A percentile compares a stretch with the other conserved stretches of the same genome.
Evolutionary conservation across 2,888 invertebrate genomes (phyloP).

Genomic region (Platycheirus albimanus): DNA sequence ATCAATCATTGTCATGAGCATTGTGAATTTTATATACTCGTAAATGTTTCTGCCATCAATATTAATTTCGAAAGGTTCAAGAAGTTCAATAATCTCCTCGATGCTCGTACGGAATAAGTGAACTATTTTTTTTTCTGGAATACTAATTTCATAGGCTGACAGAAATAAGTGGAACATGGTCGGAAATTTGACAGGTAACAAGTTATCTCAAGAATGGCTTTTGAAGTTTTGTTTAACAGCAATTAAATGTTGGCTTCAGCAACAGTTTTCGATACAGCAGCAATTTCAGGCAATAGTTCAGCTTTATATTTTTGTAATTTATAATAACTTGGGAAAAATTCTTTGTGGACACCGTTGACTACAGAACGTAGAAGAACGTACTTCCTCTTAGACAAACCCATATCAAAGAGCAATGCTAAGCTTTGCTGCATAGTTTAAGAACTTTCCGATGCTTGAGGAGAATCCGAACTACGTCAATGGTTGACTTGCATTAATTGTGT

Average conservation of each 20-base stretch:
- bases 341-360: constrained; percentile 21
- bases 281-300: background rate
- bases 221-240: constrained; percentile 21
- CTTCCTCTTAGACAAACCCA: constrained; percentile 26
- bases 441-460: constrained; percentile 21
- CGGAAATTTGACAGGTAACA: too few relatives aligned
- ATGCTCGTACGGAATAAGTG: too few relatives aligned
- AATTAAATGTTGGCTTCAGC: constrained; percentile 4
- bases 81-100: too few relatives aligned
- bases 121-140: too few relatives aligned
- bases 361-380: constrained; percentile 28
- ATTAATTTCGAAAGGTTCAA: too few relatives aligned
- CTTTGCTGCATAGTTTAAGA: constrained; percentile 24
- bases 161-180: background rate
- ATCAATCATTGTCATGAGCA: too few relatives aligned
- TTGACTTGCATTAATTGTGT: too few relatives aligned
- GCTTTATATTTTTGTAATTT: background rate
- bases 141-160: too few relatives aligned
- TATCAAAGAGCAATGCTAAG: constrained; percentile 13
- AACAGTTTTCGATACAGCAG: background rate
- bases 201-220: constrained; percentile 3
- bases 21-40: too few relatives aligned
- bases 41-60: too few relatives aligned
- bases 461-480: background rate
- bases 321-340: constrained; percentile 8